Percentiles rank a stretch among this genome's conserved stretches.
phyloP scores from a whole-genome alignment of 23 tunicate species.

The Ciona savignyi region DNA sequence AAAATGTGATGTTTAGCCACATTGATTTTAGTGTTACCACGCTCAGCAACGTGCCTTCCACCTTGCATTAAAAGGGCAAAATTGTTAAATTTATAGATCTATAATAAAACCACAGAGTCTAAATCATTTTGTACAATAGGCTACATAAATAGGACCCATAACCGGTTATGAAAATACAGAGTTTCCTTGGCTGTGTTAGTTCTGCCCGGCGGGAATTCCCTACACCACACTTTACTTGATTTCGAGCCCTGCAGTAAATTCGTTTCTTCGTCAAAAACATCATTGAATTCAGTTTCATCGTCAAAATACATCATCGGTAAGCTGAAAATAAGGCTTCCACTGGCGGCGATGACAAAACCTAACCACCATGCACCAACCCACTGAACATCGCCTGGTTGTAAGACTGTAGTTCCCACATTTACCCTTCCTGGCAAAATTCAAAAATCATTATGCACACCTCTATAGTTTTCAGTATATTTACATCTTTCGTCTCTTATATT shows the following conservation, averaged over 20 bases:
- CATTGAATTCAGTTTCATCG: background rate
- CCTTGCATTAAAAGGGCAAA: too few relatives aligned
- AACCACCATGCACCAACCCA: conserved; percentile 55
- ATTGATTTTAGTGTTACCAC: too few relatives aligned
- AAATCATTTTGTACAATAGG: too few relatives aligned
- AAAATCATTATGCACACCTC: too few relatives aligned
- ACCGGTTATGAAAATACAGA: too few relatives aligned
- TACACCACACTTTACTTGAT: background rate
- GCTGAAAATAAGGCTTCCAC: conserved; percentile 9
- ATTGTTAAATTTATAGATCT: too few relatives aligned
- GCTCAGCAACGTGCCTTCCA: too few relatives aligned
- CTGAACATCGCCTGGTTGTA: conserved; percentile 14
- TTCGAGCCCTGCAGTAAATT: background rate
- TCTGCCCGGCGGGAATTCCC: background rate
- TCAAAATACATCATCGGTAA: conserved; percentile 16
- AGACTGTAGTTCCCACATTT: background rate
- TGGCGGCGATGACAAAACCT: conserved; percentile 18
- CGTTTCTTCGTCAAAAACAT: conserved; percentile 8
- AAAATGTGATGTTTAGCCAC: background rate
- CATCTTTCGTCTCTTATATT: too few relatives aligned
- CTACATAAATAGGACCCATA: too few relatives aligned
- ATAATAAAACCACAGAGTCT: too few relatives aligned
- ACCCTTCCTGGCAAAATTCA: conserved; percentile 12
- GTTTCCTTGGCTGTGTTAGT: too few relatives aligned
- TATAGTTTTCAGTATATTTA: too few relatives aligned